A percentile compares a stretch with the other conserved stretches of the same genome.
Conservation (phyloP, 1,140 invertebrate genomes). For the Chironomus striatipennis region DNA sequence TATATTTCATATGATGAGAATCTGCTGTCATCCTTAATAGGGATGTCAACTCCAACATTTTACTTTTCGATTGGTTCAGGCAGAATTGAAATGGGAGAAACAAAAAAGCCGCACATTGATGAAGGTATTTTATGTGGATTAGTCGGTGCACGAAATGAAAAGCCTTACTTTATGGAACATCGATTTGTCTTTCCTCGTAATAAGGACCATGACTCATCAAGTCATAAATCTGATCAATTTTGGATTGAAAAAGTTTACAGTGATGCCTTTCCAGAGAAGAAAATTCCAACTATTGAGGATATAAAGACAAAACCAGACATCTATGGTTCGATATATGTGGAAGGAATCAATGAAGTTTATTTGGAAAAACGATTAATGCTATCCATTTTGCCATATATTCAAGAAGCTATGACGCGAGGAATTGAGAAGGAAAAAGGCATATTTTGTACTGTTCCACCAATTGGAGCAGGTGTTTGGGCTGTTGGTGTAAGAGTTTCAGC, state of each 20-base stretch:
- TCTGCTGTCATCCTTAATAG: not conserved
- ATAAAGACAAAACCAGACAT: not conserved
- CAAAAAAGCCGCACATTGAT: not conserved
- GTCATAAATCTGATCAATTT: not conserved
- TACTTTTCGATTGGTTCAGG: not conserved
- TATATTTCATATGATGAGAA: not conserved
- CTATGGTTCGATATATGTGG: not conserved
- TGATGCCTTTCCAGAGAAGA: not conserved
- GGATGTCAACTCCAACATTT: not conserved
- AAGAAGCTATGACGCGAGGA: not conserved
- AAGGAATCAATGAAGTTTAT: not conserved
- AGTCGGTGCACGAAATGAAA: not conserved
- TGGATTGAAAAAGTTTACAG: not conserved
- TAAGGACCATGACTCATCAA: not conserved
- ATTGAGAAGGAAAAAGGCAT: not conserved
- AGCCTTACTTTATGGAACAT: not conserved
- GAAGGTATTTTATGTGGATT: not conserved
- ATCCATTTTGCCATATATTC: not conserved
- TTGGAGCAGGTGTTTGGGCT: not conserved
- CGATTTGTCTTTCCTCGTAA: not conserved
- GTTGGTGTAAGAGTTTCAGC: not conserved
- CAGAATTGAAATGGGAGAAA: not conserved
- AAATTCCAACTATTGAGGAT: not conserved
- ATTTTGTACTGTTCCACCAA: not conserved
- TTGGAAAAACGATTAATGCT: not conserved